phyloP scores from a whole-genome alignment of 2,113 vertebrate species.

The Tupaia chinensis region DNA sequence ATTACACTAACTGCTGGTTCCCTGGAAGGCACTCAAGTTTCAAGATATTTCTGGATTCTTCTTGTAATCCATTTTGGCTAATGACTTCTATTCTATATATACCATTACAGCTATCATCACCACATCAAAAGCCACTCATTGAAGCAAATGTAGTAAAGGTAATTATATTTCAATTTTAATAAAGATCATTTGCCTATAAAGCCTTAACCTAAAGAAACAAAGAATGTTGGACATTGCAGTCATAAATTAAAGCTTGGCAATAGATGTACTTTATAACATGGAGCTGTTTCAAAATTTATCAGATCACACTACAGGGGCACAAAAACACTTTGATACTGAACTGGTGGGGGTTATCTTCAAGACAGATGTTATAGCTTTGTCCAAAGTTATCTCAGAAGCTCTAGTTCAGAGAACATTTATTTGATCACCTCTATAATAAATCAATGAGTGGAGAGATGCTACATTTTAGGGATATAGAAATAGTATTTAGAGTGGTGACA shows the following conservation, averaged over 20 bases:
- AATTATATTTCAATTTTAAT: conserved; percentile 21
- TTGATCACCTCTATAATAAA: conserved; percentile 27
- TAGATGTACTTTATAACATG: not conserved
- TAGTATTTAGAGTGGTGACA: not conserved
- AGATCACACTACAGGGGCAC: not conserved
- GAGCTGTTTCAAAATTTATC: conserved; percentile 7
- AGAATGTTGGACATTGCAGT: not conserved
- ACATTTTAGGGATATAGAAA: conserved; percentile 1
- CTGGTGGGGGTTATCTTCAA: not conserved
- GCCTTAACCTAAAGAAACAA: conserved; percentile 8
- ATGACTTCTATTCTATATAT: not conserved
- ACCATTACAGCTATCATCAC: not conserved
- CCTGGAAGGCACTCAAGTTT: not conserved
- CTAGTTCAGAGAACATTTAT: not conserved
- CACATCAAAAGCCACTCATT: not conserved
- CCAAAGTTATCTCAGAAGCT: not conserved
- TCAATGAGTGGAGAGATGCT: not conserved
- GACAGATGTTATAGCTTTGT: not conserved
- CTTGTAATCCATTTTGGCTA: not conserved
- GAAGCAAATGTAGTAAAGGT: conserved; percentile 49
- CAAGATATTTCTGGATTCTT: not conserved
- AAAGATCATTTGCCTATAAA: conserved; percentile 7
- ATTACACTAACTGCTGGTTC: too few species aligned
- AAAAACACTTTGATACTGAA: not conserved
- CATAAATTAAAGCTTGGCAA: conserved; percentile 8